phyloP scores from a whole-genome alignment of 2,888 invertebrate genomes.

The Euclidia mi region DNA sequence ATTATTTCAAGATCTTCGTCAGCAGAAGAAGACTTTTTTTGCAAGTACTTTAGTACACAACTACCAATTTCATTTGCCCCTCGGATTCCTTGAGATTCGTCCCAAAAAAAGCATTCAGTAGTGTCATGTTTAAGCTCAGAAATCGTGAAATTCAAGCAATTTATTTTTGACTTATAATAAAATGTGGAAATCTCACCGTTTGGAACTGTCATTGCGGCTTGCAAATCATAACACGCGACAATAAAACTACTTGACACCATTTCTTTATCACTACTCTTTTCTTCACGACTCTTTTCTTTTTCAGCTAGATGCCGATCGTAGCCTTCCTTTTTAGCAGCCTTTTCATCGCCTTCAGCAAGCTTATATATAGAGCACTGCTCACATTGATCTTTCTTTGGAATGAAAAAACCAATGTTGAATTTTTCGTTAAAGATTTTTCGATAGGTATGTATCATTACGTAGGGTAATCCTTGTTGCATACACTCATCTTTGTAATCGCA shows the following conservation, averaged over 20 bases:
- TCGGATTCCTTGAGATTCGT: slow-evolving; percentile 17
- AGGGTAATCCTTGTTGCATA: no score
- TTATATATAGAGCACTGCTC: background rate
- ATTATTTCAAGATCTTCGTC: slow-evolving; percentile 13
- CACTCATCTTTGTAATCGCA: no score
- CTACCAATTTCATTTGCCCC: slow-evolving; percentile 25
- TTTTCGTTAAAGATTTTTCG: no score
- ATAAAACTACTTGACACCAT: slow-evolving; percentile 6
- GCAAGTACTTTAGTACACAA: slow-evolving; percentile 19
- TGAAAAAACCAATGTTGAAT: no score
- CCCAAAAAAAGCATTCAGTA: slow-evolving; percentile 24
- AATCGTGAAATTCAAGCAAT: slow-evolving; percentile 3
- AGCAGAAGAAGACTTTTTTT: slow-evolving; percentile 6
- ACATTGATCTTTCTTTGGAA: slow-evolving; percentile 8
- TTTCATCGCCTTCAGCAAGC: background rate
- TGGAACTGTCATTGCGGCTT: slow-evolving; percentile 6
- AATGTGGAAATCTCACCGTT: slow-evolving; percentile 6
- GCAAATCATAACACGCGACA: no score
- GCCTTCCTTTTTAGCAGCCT: background rate
- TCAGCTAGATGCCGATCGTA: background rate
- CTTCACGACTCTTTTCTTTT: slow-evolving; percentile 3
- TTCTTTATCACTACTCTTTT: slow-evolving; percentile 10
- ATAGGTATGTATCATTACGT: no score
- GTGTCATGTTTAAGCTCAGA: slow-evolving; percentile 4
- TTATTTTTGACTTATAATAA: background rate